Evolutionary conservation across 2,797 vertebrate genomes (phyloP).

Genomic region (Cyprinella venusta): DNA sequence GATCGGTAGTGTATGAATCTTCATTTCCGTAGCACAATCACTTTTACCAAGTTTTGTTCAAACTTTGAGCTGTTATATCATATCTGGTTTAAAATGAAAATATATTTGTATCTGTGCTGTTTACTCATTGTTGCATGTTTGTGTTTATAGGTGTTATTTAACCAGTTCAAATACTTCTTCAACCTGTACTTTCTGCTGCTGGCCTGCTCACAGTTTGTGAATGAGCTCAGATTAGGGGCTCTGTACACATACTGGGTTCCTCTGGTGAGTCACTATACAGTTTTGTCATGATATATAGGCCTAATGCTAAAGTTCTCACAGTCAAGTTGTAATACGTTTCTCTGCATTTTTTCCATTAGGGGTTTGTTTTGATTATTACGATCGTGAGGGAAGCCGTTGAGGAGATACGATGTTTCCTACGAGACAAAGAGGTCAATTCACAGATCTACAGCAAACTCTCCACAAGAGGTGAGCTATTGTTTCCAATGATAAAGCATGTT

Average conservation of each 20-base stretch:
- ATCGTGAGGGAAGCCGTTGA: slow-evolving; percentile 94
- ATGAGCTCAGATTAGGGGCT: slow-evolving; percentile 90
- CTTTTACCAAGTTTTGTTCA: not conserved
- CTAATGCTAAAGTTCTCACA: not conserved
- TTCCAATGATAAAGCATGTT: not conserved
- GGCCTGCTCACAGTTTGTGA: slow-evolving; percentile 96
- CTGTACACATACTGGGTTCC: slow-evolving; percentile 99
- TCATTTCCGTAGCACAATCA: no score
- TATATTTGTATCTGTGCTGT: not conserved
- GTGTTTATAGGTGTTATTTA: slow-evolving; percentile 88
- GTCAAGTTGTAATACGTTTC: not conserved
- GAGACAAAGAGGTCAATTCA: slow-evolving; percentile 98
- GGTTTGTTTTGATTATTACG: slow-evolving; percentile 92
- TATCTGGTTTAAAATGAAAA: slow-evolving; percentile 1
- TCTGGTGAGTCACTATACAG: slow-evolving; percentile 81
- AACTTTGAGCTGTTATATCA: not conserved
- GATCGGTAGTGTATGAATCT: not conserved
- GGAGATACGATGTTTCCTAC: slow-evolving; percentile 91
- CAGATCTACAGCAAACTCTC: slow-evolving; percentile 99
- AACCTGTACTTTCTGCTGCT: slow-evolving; percentile 96
- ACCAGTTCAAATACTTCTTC: slow-evolving; percentile 99
- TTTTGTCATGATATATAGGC: not conserved
- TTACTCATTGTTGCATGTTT: slow-evolving; percentile 30
- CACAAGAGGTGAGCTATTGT: slow-evolving; percentile 84
- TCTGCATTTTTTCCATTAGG: slow-evolving; percentile 72